A percentile compares a stretch with the other conserved stretches of the same genome.
Evolutionary conservation across 2,113 vertebrate species (phyloP).

Genomic region (Phalacrocorax carbo): DNA sequence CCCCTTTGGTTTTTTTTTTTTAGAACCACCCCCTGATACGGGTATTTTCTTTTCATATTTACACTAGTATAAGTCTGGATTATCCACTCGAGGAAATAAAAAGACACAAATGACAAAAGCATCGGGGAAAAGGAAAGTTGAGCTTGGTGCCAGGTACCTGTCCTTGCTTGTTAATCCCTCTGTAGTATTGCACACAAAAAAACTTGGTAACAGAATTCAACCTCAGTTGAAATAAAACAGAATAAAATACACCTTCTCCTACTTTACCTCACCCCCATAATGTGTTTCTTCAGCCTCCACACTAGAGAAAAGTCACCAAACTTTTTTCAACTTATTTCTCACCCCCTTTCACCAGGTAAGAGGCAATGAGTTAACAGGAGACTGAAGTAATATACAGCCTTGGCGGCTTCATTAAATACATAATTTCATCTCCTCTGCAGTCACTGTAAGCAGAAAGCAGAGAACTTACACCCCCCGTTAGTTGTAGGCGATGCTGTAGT

Average conservation of each 20-base stretch:
- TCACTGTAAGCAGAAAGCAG: not conserved
- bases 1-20: not conserved
- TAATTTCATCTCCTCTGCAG: accelerated
- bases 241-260: accelerated
- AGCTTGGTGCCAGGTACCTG: not conserved
- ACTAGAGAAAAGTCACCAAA: accelerated
- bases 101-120: not conserved
- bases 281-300: not conserved
- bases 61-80: not conserved
- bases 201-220: accelerated
- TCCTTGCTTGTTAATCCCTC: not conserved
- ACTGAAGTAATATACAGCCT: accelerated
- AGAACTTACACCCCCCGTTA: not conserved
- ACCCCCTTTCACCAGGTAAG: too few relatives aligned
- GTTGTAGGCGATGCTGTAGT: accelerated
- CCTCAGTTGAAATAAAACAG: not conserved
- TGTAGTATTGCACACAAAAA: accelerated
- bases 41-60: not conserved
- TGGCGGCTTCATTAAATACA: accelerated
- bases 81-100: not conserved
- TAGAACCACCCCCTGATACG: accelerated
- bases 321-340: not conserved
- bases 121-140: accelerated
- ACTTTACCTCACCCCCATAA: accelerated
- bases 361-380: accelerated